Conservation (phyloP, 2,888 invertebrate genomes). For the Chalcis sispes region DNA sequence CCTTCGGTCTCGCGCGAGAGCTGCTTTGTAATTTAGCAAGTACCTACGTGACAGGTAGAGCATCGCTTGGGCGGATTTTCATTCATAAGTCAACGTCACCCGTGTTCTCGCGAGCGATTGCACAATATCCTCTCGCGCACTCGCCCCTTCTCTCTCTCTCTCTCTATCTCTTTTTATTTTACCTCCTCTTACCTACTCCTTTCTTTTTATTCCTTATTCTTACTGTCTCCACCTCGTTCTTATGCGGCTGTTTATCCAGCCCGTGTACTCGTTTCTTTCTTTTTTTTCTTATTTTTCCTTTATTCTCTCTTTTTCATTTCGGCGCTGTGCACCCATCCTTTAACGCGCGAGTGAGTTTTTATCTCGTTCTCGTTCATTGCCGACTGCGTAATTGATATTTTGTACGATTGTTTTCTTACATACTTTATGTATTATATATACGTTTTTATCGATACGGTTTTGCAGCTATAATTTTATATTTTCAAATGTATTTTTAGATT, state of each 20-base stretch:
- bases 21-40: conserved; percentile 55
- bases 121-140: conserved; percentile 41
- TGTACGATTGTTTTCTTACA: too few relatives aligned
- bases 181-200: neutral
- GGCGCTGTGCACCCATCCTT: neutral
- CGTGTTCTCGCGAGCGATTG: conserved; percentile 43
- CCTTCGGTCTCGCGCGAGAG: neutral
- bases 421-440: too few relatives aligned
- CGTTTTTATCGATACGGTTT: too few relatives aligned
- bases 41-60: conserved; percentile 53
- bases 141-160: conserved; percentile 5
- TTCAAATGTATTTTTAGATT: too few relatives aligned
- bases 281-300: neutral
- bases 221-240: neutral
- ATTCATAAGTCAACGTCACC: conserved; percentile 58
- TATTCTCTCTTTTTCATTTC: neutral
- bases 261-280: neutral
- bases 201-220: neutral
- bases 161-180: conserved; percentile 1
- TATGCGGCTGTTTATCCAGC: conserved; percentile 4
- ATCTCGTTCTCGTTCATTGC: neutral
- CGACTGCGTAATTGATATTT: neutral
- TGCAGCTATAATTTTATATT: too few relatives aligned
- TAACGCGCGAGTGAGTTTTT: neutral
- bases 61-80: conserved; percentile 56